Percentiles rank a stretch among this genome's conserved stretches.
Evolutionary conservation across 2,113 vertebrate genomes (phyloP).

Genomic region (Nycticebus coucang): DNA sequence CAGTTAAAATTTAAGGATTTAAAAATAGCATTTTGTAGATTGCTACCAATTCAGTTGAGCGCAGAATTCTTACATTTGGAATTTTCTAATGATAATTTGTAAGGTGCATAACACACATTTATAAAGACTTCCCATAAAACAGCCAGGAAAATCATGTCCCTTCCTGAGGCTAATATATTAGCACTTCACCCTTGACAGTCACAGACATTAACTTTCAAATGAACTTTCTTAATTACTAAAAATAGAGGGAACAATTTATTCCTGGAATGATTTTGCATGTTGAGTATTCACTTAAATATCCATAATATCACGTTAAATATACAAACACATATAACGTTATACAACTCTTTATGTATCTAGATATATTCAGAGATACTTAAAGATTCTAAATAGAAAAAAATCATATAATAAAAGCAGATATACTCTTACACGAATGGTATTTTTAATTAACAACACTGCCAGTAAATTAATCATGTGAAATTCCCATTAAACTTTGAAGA

Average conservation of each 20-base stretch:
- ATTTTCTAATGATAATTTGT: background rate
- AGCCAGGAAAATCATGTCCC: slow-evolving; percentile 11
- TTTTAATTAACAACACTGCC: background rate
- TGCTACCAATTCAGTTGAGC: background rate
- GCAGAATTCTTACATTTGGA: background rate
- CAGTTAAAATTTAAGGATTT: background rate
- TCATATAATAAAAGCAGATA: background rate
- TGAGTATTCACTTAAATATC: slow-evolving; percentile 55
- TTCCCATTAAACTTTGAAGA: background rate
- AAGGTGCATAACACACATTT: slow-evolving; percentile 24
- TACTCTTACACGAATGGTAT: background rate
- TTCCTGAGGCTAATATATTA: slow-evolving; percentile 71
- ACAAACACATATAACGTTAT: background rate
- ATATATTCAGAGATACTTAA: background rate
- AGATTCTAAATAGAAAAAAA: background rate
- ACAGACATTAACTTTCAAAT: slow-evolving; percentile 77
- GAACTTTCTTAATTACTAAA: slow-evolving; percentile 65
- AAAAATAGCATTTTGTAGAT: background rate
- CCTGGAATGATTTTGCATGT: slow-evolving; percentile 40
- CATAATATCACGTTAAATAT: slow-evolving; percentile 11
- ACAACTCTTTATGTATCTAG: background rate
- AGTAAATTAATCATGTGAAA: slow-evolving; percentile 9
- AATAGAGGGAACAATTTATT: slow-evolving; percentile 60
- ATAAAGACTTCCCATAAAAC: slow-evolving; percentile 41
- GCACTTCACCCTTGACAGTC: slow-evolving; percentile 56